Percentiles rank a stretch among this genome's conserved stretches.
phyloP scores from a whole-genome alignment of 2,888 invertebrate genomes.

The Furcula furcula region DNA sequence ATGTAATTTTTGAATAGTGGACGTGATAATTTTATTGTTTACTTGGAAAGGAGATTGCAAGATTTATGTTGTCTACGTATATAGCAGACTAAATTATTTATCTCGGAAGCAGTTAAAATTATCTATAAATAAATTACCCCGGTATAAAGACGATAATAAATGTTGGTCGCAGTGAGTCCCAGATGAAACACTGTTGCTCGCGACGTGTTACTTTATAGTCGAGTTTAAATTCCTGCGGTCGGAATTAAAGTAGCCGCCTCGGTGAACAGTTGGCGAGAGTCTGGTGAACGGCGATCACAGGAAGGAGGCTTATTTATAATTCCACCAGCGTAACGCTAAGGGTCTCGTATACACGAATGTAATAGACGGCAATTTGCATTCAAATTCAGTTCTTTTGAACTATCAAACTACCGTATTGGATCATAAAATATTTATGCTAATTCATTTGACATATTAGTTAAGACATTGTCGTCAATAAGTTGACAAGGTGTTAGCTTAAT shows the following conservation, averaged over 20 bases:
- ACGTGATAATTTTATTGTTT: conserved; percentile 17
- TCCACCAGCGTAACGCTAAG: conserved; percentile 27
- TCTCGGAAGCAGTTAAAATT: conserved; percentile 44
- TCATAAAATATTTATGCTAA: conserved; percentile 24
- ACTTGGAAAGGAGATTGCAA: conserved; percentile 33
- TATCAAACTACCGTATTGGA: conserved; percentile 18
- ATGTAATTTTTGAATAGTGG: not conserved
- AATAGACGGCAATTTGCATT: conserved; percentile 38
- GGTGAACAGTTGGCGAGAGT: conserved; percentile 12
- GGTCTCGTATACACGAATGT: conserved; percentile 36
- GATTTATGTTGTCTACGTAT: conserved; percentile 38
- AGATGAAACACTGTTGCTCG: conserved; percentile 20
- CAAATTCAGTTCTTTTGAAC: conserved; percentile 33
- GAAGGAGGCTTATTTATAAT: conserved; percentile 31
- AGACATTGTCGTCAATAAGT: conserved; percentile 20
- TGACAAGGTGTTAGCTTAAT: conserved; percentile 7
- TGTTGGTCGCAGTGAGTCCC: conserved; percentile 17
- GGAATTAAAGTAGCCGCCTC: conserved; percentile 19
- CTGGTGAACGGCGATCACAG: conserved; percentile 23
- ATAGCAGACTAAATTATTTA: conserved; percentile 36
- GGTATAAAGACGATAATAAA: conserved; percentile 30
- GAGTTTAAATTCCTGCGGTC: conserved; percentile 17
- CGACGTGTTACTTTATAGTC: conserved; percentile 11
- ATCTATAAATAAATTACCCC: conserved; percentile 38
- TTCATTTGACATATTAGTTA: conserved; percentile 18